Base-by-base conservation (phyloP, 2,113 vertebrate genomes). In the Rynchops niger region DNA sequence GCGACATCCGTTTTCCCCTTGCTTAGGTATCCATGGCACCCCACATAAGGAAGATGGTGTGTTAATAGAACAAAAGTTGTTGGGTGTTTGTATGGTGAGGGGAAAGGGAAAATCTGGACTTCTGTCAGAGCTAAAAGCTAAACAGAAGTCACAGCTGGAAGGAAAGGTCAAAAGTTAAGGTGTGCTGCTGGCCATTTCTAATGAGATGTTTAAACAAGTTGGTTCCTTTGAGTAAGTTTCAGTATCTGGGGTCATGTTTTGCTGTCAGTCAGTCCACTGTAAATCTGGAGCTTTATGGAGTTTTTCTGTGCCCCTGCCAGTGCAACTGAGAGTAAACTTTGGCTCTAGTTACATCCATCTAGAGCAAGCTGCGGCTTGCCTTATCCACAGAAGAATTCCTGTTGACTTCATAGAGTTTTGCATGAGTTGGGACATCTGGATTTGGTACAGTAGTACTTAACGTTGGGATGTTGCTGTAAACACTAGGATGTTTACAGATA, bases 401-500 rank as follows among this genome's bases (percentile, higher is more conserved):
- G 16, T 93, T 87, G 83, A 49, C 88, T 94, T 89, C 56, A n/a
- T 23, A 11, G 88, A 72, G 69, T 40, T 97, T 81, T 84, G 87
- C 43, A n/a, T 52, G 72, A 92, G 72, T n/a, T 91, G 45, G 49
- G 94, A 91, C 72, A 84, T 89, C 94, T 94, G 92, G 65, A 97
- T 76, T 87, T 91, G 69, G 69, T 97, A 65, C 77, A 87, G 91
- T 80, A 85, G 72, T 52, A 59, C 59, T 74, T 86, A 71, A 82
- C 56, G 12, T 72, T 56, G 77, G 61, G 86, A 92, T 78, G 63
- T 92, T 93, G 92, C 77, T 94, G 88, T 96, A 94, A 94, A 97
- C 88, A 93, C 23, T 81, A 19, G n/a, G 49, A 47, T 93, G 76
- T 95, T 95, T 92, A 95, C 82, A 93, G 94, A 95, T 93, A 93